Percentiles rank a stretch among this genome's conserved stretches.
Conservation (phyloP, 30 jellyfish, hydroid and myxozoan genomes). For the Aurelia sp. region DNA sequence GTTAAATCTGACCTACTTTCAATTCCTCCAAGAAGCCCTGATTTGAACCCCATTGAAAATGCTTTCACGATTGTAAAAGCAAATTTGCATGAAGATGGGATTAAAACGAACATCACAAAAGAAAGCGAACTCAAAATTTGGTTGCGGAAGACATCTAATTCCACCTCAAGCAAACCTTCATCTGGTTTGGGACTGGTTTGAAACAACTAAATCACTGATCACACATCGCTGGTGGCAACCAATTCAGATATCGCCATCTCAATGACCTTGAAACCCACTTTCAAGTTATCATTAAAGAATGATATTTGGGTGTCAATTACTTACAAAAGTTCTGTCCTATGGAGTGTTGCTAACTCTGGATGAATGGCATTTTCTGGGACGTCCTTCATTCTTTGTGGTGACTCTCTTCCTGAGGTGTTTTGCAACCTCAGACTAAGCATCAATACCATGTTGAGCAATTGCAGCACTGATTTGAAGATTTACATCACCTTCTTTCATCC, state of each 20-base stretch:
- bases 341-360: background rate
- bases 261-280: slow-evolving; percentile 17
- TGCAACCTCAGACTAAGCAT: slow-evolving; percentile 65
- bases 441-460: slow-evolving; percentile 50
- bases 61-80: too few species aligned
- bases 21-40: too few species aligned
- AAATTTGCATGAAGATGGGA: too few species aligned
- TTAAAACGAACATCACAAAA: too few species aligned
- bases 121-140: too few species aligned
- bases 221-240: slow-evolving; percentile 37
- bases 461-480: slow-evolving; percentile 52
- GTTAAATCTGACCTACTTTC: too few species aligned
- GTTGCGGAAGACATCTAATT: too few species aligned
- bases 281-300: slow-evolving; percentile 17
- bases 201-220: slow-evolving; percentile 4
- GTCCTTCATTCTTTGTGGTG: slow-evolving; percentile 48
- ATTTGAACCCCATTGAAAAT: too few species aligned
- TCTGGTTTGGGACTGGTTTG: slow-evolving; percentile 45
- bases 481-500: slow-evolving; percentile 25
- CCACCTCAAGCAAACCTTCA: slow-evolving; percentile 35
- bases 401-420: slow-evolving; percentile 58
- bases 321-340: slow-evolving; percentile 21
- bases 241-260: slow-evolving; percentile 13
- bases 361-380: slow-evolving; percentile 48
- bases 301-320: slow-evolving; percentile 19